A percentile compares a stretch with the other conserved stretches of the same genome.
phyloP scores from a whole-genome alignment of 2,888 invertebrate genomes.

The Strigamia maritima region DNA sequence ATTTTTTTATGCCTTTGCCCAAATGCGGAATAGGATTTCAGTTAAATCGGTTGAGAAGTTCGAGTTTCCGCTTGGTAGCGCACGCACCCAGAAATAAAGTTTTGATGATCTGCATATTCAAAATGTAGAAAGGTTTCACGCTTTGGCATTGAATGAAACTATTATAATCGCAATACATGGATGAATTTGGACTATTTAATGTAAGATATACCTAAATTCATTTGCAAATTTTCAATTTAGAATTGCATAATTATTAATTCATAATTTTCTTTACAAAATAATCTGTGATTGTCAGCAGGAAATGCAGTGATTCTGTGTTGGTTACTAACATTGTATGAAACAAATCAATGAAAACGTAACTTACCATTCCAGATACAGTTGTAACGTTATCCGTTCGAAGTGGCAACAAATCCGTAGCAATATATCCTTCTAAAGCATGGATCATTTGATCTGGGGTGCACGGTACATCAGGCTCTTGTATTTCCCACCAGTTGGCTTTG shows the following conservation, averaged over 20 bases:
- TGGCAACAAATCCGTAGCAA: constrained; percentile 82
- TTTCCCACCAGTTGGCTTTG: constrained; percentile 46
- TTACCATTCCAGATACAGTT: constrained; percentile 85
- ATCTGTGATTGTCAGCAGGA: not conserved
- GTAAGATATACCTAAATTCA: no score
- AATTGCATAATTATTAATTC: no score
- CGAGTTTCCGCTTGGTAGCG: not conserved
- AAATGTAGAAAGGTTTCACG: not conserved
- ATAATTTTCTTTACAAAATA: no score
- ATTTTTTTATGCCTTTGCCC: not conserved
- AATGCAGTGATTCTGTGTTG: not conserved
- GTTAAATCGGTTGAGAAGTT: not conserved
- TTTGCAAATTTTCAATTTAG: no score
- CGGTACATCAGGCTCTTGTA: constrained; percentile 43
- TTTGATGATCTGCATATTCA: not conserved
- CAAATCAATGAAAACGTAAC: constrained; percentile 50
- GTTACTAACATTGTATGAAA: not conserved
- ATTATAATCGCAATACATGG: not conserved
- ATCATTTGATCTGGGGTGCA: constrained; percentile 72
- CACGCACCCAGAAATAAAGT: not conserved
- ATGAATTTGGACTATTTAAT: not conserved
- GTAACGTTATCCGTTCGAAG: constrained; percentile 80
- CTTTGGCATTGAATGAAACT: no score
- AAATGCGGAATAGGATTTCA: not conserved
- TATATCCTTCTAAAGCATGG: constrained; percentile 78